Percentiles rank a stretch among this genome's conserved stretches.
phyloP scores from a whole-genome alignment of 2,113 vertebrate species.

The Smithornis capensis region DNA sequence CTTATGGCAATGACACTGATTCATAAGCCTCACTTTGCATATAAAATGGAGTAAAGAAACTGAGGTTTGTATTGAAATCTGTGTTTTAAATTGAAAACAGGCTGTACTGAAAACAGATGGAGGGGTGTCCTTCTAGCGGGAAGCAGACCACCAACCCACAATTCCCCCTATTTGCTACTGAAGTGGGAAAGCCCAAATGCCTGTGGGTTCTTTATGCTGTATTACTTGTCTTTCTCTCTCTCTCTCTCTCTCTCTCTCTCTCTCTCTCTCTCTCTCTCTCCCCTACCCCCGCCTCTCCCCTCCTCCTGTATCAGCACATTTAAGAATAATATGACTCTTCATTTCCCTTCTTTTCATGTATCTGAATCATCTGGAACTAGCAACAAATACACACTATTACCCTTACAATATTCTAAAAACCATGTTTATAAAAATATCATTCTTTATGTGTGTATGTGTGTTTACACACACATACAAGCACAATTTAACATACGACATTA shows the following conservation, averaged over 20 bases:
- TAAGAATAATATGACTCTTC: constrained; percentile 60
- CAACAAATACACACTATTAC: not conserved
- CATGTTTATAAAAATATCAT: not conserved
- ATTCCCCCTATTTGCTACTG: constrained; percentile 76
- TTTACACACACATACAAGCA: not conserved
- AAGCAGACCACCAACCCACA: constrained; percentile 72
- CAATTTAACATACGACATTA: not conserved
- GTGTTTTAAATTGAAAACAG: constrained; percentile 72
- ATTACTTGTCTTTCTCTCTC: constrained; percentile 68
- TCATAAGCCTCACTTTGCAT: constrained; percentile 66
- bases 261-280: not conserved
- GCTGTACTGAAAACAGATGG: constrained; percentile 77
- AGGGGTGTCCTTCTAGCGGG: constrained; percentile 75
- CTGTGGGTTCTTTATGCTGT: constrained; percentile 75
- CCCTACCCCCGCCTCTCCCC: not conserved
- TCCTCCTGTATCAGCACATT: constrained; percentile 41
- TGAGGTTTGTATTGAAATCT: constrained; percentile 73
- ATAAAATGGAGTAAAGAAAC: constrained; percentile 70
- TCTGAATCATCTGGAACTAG: constrained; percentile 25
- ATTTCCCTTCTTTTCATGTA: constrained; percentile 39
- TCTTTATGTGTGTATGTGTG: not conserved
- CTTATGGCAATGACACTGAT: constrained; percentile 51
- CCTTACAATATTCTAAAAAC: not conserved
- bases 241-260: not conserved
- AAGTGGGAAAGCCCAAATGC: constrained; percentile 84